A percentile compares a stretch with the other conserved stretches of the same genome.
Conservation (phyloP, 37 sponge, comb jelly and placozoan genomes). For the Eunapius fragilis region DNA sequence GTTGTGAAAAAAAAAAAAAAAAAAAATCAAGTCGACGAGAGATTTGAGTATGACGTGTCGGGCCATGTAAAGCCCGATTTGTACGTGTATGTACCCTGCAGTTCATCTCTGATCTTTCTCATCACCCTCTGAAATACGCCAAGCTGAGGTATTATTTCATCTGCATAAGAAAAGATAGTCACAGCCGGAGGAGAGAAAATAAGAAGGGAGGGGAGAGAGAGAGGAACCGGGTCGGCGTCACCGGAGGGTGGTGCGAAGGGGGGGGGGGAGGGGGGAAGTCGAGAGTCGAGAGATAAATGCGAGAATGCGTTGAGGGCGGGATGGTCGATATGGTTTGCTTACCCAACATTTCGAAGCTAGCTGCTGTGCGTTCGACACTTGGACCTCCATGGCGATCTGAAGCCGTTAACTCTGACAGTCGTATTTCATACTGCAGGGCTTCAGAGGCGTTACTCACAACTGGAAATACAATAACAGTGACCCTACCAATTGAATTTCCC, state of each 20-base stretch:
- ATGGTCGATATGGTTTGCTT: background rate
- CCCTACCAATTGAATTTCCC: slow-evolving; percentile 66
- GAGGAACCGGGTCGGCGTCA: background rate
- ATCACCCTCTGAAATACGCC: slow-evolving; percentile 77
- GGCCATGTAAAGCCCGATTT: no score
- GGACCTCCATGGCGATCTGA: background rate
- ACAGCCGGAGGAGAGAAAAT: background rate
- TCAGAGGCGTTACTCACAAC: background rate
- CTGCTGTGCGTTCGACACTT: slow-evolving; percentile 16
- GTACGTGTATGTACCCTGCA: slow-evolving; percentile 18
- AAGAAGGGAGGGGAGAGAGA: background rate
- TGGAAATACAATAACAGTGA: background rate
- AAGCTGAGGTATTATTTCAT: slow-evolving; percentile 71
- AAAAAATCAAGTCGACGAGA: background rate
- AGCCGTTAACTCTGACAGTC: slow-evolving; percentile 27
- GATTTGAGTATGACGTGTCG: background rate
- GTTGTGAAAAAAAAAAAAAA: background rate
- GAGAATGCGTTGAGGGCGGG: background rate
- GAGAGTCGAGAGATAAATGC: no score
- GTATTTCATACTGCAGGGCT: slow-evolving; percentile 73
- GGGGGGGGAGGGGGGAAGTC: background rate
- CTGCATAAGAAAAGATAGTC: slow-evolving; percentile 14
- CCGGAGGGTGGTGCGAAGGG: background rate
- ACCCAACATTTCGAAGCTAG: slow-evolving; percentile 73
- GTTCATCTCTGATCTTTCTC: slow-evolving; percentile 64